Evolutionary conservation across 2,113 vertebrate genomes (phyloP).

Genomic region (Motacilla tschutschensis): DNA sequence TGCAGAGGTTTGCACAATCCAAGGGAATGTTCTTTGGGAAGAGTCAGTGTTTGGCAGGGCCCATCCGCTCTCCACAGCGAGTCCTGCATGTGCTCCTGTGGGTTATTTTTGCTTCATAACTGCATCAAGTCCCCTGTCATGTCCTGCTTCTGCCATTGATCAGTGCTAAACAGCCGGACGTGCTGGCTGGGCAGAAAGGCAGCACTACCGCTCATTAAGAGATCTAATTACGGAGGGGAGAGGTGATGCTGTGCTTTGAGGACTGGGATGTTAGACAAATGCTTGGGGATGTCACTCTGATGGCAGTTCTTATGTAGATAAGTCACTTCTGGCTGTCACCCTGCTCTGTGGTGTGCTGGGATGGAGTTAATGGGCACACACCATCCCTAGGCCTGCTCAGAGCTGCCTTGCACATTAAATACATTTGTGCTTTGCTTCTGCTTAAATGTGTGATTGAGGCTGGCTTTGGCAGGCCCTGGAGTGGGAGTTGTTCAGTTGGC

Average conservation of each 20-base stretch:
- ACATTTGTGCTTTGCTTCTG: not conserved
- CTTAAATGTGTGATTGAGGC: not conserved
- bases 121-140: not conserved
- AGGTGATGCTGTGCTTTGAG: not conserved
- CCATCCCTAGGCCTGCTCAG: not conserved
- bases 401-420: not conserved
- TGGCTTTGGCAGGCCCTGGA: not conserved
- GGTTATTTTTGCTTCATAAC: conserved; percentile 26
- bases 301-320: not conserved
- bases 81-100: not conserved
- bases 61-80: fast-evolving
- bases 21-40: not conserved
- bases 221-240: not conserved
- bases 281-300: not conserved
- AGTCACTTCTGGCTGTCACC: conserved; percentile 19
- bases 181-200: conserved; percentile 1
- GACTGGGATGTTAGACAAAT: not conserved
- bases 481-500: not conserved
- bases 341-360: not conserved
- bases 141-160: not conserved
- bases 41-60: not conserved
- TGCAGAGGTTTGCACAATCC: not conserved
- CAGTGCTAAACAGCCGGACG: not conserved
- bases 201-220: not conserved
- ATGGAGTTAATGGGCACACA: not conserved